Percentiles rank a stretch among this genome's conserved stretches.
phyloP scores from a whole-genome alignment of 1,140 invertebrate genomes.

The Atta colombica region DNA sequence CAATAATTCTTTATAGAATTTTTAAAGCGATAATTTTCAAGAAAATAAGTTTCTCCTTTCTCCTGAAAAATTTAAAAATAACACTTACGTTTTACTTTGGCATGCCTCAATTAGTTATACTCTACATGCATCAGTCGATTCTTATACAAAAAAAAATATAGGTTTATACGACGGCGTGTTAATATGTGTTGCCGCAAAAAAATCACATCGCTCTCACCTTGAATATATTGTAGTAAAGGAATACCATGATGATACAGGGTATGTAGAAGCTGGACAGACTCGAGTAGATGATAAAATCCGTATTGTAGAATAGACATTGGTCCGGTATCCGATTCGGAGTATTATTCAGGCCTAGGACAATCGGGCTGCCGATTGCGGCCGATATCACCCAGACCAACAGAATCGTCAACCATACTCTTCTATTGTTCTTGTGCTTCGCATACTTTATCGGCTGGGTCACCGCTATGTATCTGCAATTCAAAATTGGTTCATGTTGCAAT shows the following conservation, averaged over 20 bases:
- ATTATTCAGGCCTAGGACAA: conserved; percentile 98
- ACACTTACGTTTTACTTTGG: no score
- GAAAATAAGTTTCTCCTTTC: no score
- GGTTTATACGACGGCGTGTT: neutral
- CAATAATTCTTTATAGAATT: no score
- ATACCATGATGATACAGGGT: conserved; percentile 99
- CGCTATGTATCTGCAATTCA: conserved; percentile 95
- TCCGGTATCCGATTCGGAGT: conserved; percentile 92
- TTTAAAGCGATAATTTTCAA: no score
- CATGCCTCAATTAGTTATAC: neutral
- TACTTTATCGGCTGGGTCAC: conserved; percentile 99
- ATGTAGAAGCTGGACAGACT: conserved; percentile 99
- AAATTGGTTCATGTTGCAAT: conserved; percentile 66
- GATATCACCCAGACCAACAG: conserved; percentile 99
- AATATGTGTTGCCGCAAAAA: neutral
- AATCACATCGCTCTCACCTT: conserved; percentile 88
- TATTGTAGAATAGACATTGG: conserved; percentile 98
- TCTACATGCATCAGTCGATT: neutral
- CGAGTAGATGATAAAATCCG: conserved; percentile 99
- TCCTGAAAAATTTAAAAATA: no score
- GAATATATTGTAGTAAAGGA: conserved; percentile 99
- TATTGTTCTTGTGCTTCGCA: conserved; percentile 99
- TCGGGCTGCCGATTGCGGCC: conserved; percentile 98
- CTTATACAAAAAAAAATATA: neutral
- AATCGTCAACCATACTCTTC: conserved; percentile 97